Conservation (phyloP, 2,113 vertebrate species). For the Ceyx melanurus region DNA sequence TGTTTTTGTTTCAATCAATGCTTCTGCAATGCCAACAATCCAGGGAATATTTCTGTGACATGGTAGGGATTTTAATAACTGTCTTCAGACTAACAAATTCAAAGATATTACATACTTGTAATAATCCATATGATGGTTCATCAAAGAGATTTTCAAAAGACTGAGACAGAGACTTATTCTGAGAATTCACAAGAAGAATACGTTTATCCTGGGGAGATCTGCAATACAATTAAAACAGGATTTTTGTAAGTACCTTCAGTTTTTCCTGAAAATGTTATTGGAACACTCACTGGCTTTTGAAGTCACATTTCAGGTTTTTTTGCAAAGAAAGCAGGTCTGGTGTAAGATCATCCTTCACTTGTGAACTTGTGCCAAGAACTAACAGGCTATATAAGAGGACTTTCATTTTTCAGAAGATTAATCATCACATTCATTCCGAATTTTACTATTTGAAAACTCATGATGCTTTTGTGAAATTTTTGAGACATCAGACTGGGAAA, state of each 20-base stretch:
- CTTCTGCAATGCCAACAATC: neutral
- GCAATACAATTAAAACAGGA: neutral
- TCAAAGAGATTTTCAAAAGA: slow-evolving; percentile 98
- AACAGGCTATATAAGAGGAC: neutral
- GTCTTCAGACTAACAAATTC: neutral
- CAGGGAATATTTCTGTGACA: neutral
- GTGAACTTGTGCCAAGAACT: neutral
- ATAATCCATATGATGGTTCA: slow-evolving; percentile 86
- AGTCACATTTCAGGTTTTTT: neutral
- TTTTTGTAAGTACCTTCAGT: neutral
- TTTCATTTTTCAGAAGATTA: neutral
- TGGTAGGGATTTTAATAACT: neutral
- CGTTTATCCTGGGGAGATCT: slow-evolving; percentile 84
- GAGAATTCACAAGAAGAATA: slow-evolving; percentile 84
- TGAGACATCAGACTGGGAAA: neutral
- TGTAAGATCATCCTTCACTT: neutral
- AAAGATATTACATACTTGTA: slow-evolving; percentile 80
- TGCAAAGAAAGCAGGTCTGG: neutral
- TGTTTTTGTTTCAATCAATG: neutral
- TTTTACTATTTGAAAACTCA: neutral
- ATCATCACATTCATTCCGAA: neutral
- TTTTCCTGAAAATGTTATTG: neutral
- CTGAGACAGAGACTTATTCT: slow-evolving; percentile 89
- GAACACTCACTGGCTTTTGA: neutral
- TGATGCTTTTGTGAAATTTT: neutral